Base-by-base conservation (phyloP, 2,888 invertebrate species). In the Hyles lineata region DNA sequence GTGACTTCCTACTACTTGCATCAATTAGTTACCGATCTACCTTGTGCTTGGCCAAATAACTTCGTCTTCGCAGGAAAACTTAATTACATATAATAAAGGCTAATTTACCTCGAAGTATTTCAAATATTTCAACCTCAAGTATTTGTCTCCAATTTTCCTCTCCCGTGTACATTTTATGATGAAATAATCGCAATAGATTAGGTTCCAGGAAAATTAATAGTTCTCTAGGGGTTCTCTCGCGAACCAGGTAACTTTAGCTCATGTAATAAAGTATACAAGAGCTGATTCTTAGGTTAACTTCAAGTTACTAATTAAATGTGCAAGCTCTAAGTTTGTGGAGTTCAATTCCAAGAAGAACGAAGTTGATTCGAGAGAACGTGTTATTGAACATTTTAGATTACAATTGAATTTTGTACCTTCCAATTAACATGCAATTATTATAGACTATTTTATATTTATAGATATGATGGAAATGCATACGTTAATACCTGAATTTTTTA, bases 121-220 rank as follows among this genome's bases (percentile, higher is more conserved):
- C 6, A 5, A 55, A 55, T 17, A 55, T n/a, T 55, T 17, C 5
- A 52, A 6, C 52, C 52, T n/a, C 2, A 55, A 55, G 19, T 6
- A 17, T 55, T n/a, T 17, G 17, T 17, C 52, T 19, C 4, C 19
- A 55, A 55, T 19, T 55, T 55, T n/a, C 19, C 7, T 55, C 52
- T 43, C 52, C 7, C 52, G 19, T n/a, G 52, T 55, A 55, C 19
- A 55, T 19, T 55, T 19, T 55, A n/a, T 19, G 19, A 4, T 55
- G 52, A 55, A 23, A 15, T 60, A 60, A 25, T 25, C 15, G 60
- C 25, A 60, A 17, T 60, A 60, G 23, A 60, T 60, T 60, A 60
- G 11, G 60, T 60, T 23, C 60, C 25, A 23, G 25, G 60, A 60
- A 15, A 60, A 60, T 60, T 60, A 60, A 60, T 60, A 60, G 60